These are phyloP conservation scores for Scytalopus superciliaris DNA, from an alignment of 2,113 vertebrate genomes.

Conservation along the genomic window DNA sequence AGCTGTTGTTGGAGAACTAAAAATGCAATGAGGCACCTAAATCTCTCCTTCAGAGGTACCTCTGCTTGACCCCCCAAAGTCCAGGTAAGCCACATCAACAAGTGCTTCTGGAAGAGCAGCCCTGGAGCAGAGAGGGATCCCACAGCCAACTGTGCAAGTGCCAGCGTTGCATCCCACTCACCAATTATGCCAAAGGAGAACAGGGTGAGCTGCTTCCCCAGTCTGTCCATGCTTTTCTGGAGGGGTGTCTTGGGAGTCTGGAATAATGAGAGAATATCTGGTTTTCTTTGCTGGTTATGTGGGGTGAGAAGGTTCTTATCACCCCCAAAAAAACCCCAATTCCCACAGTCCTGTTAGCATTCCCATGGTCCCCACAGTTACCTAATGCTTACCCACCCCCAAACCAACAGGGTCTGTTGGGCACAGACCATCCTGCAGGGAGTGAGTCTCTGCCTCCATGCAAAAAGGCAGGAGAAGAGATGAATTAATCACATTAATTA, in stretches of 20 bases:
- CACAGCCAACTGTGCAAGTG: accelerated
- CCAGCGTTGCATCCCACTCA: not conserved
- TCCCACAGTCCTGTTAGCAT: not conserved
- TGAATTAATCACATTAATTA: not conserved
- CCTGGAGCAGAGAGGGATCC: not conserved
- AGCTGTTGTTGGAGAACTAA: not conserved
- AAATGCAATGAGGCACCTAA: accelerated
- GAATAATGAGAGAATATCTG: not conserved
- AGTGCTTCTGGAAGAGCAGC: not conserved
- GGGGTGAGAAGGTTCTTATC: not conserved
- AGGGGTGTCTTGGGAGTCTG: constrained; percentile 84
- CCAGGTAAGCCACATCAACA: not conserved
- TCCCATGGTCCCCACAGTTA: not conserved
- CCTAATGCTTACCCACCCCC: not conserved
- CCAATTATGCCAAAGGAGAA: constrained; percentile 81
- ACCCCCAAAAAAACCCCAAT: not conserved
- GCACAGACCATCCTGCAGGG: accelerated
- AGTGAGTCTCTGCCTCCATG: not conserved
- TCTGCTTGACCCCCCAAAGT: not conserved
- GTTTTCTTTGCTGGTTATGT: not conserved
- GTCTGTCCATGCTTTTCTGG: constrained; percentile 83
- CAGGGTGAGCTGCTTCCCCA: constrained; percentile 80
- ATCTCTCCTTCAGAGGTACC: not conserved
- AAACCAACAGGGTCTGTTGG: not conserved
- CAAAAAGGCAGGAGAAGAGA: not conserved